Evolutionary conservation across 2,113 vertebrate genomes (phyloP).

Genomic region (Cromileptes altivelis): DNA sequence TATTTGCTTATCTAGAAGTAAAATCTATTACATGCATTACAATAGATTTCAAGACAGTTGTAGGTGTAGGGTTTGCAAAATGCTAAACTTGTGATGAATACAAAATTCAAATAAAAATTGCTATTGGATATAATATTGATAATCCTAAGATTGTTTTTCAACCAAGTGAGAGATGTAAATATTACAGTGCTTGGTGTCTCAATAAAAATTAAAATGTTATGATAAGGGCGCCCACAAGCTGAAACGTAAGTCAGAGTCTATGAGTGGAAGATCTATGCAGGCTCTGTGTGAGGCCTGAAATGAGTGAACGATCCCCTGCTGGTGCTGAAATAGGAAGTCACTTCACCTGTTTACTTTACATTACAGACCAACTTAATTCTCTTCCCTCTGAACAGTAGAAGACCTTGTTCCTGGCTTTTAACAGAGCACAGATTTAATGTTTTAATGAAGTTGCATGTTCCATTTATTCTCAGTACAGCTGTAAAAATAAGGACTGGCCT

Average conservation of each 20-base stretch:
- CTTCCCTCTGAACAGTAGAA: slow-evolving; percentile 8
- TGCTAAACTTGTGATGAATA: background rate
- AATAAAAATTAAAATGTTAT: background rate
- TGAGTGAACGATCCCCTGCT: slow-evolving; percentile 17
- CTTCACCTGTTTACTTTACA: slow-evolving; percentile 54
- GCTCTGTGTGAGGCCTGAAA: slow-evolving; percentile 39
- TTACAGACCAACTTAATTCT: slow-evolving; percentile 14
- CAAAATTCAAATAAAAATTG: background rate
- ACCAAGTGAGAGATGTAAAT: background rate
- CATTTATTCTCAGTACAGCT: slow-evolving; percentile 62
- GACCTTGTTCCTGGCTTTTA: slow-evolving; percentile 38
- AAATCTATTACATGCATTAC: background rate
- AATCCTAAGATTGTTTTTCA: background rate
- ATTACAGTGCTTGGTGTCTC: background rate
- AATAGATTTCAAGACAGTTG: background rate
- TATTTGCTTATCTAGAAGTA: background rate
- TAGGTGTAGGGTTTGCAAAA: background rate
- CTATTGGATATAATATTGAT: background rate
- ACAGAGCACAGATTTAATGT: slow-evolving; percentile 39
- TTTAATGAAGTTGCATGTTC: slow-evolving; percentile 38
- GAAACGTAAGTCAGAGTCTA: slow-evolving; percentile 6
- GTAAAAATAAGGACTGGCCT: slow-evolving; percentile 71
- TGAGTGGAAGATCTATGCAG: background rate
- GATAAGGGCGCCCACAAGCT: background rate
- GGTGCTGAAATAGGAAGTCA: slow-evolving; percentile 54